Evolutionary conservation across 2,888 invertebrate genomes (phyloP), one percentile per base, ranked within the genome.

Genomic region (Leistus spinibarbis): DNA sequence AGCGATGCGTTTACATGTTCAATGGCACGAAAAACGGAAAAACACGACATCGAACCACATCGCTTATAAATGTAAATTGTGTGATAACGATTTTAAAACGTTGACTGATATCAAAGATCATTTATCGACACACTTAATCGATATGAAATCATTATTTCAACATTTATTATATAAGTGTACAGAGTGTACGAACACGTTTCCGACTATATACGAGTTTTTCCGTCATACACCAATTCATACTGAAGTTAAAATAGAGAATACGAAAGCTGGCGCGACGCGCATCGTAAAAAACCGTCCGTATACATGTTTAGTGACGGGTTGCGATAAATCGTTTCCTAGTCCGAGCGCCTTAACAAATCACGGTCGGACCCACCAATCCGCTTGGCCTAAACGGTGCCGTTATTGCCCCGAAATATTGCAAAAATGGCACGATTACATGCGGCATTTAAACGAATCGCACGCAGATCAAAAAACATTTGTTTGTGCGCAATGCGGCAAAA

Each of bases 371-470:
- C 80, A 80, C 54, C 73, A 70, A 16, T 71, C 75, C 5, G 77
- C 77, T 3, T 76, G 77, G 16, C 75, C 75, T n/a, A 76, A 77
- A 66, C 73, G 74, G 0, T 81, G 80, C 27, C 5, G 60, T n/a
- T 79, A 77, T 62, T 81, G 80, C 62, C 23, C 76, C n/a, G 71
- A 76, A 10, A 27, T 76, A 2, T 62, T 79, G 1, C 19, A 67
- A 9, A 77, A 72, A n/a, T 76, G 79, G 13, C 72, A 64, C 10
- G 60, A 76, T 40, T 65, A 80, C 54, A 77, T 76, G 13, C 75
- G 77, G 60, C 80, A 81, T 64, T 79, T 80, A 78, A 78, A 79
- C n/a, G 57, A 78, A 40, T 65, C 72, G 54, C 82, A 82, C 69
- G 66, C 77, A 3, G 75, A 81, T 63, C 65, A 78, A 20, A 80